A percentile compares a stretch with the other conserved stretches of the same genome.
These are phyloP conservation scores for Protosalanx chinensis DNA, from an alignment of 2,797 vertebrate genomes.

Conservation along the genomic window DNA sequence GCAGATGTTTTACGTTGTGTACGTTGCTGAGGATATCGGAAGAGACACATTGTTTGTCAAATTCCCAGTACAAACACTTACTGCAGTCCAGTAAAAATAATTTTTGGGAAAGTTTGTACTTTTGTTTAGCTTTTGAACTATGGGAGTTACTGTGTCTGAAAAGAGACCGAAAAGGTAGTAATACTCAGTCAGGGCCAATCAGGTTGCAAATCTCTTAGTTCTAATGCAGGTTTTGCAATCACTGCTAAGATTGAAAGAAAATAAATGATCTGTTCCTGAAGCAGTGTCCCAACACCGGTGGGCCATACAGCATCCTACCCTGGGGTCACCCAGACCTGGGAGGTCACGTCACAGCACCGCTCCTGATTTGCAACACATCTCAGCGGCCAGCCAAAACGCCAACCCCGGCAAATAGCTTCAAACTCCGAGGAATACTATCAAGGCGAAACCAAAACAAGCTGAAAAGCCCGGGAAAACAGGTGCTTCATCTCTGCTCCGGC, in stretches of 20 bases:
- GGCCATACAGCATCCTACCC: conserved; percentile 14
- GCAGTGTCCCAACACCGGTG: conserved; percentile 6
- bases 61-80: not conserved
- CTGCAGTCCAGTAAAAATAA: not conserved
- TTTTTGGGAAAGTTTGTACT: not conserved
- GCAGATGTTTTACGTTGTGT: conserved; percentile 27
- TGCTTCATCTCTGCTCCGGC: conserved; percentile 50
- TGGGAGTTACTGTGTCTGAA: not conserved
- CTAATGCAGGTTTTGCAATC: conserved; percentile 44
- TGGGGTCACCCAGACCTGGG: conserved; percentile 28
- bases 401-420: conserved; percentile 16
- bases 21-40: conserved; percentile 33
- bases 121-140: too few relatives aligned
- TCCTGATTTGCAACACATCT: conserved; percentile 43
- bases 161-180: not conserved
- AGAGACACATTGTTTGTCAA: conserved; percentile 26
- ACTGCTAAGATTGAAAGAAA: conserved; percentile 49
- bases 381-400: conserved; percentile 61
- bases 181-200: conserved; percentile 1
- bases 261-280: conserved; percentile 44
- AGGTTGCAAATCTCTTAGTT: conserved; percentile 20
- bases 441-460: conserved; percentile 46
- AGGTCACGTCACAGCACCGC: conserved; percentile 34
- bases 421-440: conserved; percentile 31
- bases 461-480: conserved; percentile 55